A percentile compares a stretch with the other conserved stretches of the same genome.
These are phyloP conservation scores for Platycheirus rosarum DNA, from an alignment of 2,888 invertebrate genomes.

Conservation along the genomic window DNA sequence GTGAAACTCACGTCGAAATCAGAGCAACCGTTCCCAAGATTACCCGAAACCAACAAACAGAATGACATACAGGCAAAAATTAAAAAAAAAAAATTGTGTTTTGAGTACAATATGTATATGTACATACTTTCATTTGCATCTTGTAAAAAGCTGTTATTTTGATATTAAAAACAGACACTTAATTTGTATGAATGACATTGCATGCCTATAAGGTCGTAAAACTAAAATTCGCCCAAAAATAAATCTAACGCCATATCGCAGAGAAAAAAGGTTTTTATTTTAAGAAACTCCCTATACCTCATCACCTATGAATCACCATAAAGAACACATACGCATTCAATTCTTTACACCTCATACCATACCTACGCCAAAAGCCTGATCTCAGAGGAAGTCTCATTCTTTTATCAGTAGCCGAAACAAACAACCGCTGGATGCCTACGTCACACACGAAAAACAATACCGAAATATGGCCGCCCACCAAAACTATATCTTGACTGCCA, in stretches of 20 bases:
- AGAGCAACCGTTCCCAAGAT: too few species aligned
- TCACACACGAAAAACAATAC: slow-evolving; percentile 57
- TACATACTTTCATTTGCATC: too few species aligned
- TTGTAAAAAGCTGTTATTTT: too few species aligned
- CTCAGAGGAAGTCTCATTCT: slow-evolving; percentile 3
- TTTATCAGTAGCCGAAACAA: slow-evolving; percentile 13
- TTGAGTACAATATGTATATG: too few species aligned
- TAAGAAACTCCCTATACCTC: neutral
- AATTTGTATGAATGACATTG: too few species aligned
- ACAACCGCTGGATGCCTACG: slow-evolving; percentile 45
- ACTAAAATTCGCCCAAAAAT: slow-evolving; percentile 18
- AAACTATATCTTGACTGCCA: slow-evolving; percentile 49
- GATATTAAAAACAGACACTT: too few species aligned
- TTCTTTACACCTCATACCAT: slow-evolving; percentile 28
- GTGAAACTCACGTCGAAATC: too few species aligned
- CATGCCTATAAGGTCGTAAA: slow-evolving; percentile 49
- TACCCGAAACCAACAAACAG: too few species aligned
- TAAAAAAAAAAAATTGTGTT: too few species aligned
- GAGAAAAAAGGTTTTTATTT: slow-evolving; percentile 36
- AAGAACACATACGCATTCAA: neutral
- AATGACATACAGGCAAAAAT: too few species aligned
- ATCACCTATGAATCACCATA: slow-evolving; percentile 42
- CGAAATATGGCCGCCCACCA: slow-evolving; percentile 60
- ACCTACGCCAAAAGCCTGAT: neutral
- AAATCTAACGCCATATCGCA: slow-evolving; percentile 26